phyloP scores from a whole-genome alignment of 2,113 vertebrate species.

The Proterorhinus semilunaris region DNA sequence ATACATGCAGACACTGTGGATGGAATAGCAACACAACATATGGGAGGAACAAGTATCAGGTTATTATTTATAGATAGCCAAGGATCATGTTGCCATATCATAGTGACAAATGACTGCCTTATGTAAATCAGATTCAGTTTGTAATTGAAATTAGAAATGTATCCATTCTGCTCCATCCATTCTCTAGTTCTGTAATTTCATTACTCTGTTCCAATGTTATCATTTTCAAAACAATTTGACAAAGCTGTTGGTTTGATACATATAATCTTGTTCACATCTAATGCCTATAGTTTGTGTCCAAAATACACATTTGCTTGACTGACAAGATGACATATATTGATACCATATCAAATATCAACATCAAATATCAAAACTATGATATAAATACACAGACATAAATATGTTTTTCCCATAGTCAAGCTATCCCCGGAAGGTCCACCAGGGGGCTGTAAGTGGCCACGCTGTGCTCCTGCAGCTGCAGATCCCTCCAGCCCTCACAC shows the following conservation, averaged over 20 bases:
- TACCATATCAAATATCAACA: not conserved
- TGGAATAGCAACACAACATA: conserved; percentile 7
- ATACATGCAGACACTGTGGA: not conserved
- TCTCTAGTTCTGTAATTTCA: too few relatives aligned
- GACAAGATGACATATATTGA: not conserved
- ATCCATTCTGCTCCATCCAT: too few relatives aligned
- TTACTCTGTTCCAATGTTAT: too few relatives aligned
- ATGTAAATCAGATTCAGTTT: not conserved
- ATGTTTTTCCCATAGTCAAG: not conserved
- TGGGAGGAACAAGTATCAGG: conserved; percentile 5
- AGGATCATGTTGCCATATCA: not conserved
- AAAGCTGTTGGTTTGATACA: not conserved
- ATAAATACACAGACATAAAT: not conserved
- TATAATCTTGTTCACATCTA: not conserved
- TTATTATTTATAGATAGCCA: not conserved
- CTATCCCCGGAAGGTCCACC: conserved; percentile 31
- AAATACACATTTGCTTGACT: not conserved
- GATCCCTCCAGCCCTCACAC: not conserved
- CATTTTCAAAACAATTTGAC: not conserved
- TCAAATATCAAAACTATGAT: not conserved
- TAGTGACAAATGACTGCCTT: not conserved
- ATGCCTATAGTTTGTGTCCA: not conserved
- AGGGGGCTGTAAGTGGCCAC: conserved; percentile 59
- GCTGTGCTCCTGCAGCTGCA: not conserved
- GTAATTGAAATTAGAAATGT: too few relatives aligned